Conservation (phyloP, 2,797 vertebrate species). For the Acanthurus tractus region DNA sequence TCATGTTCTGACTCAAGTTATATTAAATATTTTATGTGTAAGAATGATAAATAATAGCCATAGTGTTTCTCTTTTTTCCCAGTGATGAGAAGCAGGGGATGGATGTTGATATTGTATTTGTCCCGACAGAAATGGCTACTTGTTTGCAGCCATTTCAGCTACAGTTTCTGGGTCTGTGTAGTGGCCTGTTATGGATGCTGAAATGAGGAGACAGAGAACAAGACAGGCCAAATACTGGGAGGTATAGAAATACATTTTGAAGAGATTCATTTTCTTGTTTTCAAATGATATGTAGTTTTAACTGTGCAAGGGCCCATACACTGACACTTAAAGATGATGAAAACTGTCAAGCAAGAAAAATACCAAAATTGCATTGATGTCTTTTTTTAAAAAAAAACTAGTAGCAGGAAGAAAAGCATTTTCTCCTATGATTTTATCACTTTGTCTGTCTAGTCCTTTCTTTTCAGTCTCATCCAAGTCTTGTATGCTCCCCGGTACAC, state of each 20-base stretch:
- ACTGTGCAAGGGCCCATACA: slow-evolving; percentile 5
- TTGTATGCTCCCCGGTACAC: slow-evolving; percentile 23
- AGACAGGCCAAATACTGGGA: slow-evolving; percentile 56
- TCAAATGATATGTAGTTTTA: slow-evolving; percentile 36
- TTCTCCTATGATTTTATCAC: slow-evolving; percentile 47
- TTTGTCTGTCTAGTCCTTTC: slow-evolving; percentile 13
- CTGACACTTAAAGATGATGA: neutral
- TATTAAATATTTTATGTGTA: slow-evolving; percentile 46
- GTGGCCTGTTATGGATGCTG: slow-evolving; percentile 64
- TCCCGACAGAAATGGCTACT: slow-evolving; percentile 26
- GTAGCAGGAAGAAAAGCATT: slow-evolving; percentile 35
- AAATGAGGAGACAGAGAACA: slow-evolving; percentile 21
- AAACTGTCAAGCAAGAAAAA: slow-evolving; percentile 31
- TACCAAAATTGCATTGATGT: slow-evolving; percentile 45
- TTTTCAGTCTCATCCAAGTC: slow-evolving; percentile 17
- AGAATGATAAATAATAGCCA: slow-evolving; percentile 61
- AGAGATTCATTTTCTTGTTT: neutral
- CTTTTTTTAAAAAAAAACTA: slow-evolving; percentile 8
- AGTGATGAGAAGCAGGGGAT: slow-evolving; percentile 11
- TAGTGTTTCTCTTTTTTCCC: slow-evolving; percentile 16
- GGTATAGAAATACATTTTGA: neutral
- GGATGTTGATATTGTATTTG: slow-evolving; percentile 15
- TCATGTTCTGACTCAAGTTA: slow-evolving; percentile 43
- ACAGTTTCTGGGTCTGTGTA: slow-evolving; percentile 54
- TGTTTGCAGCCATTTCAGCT: slow-evolving; percentile 60